phyloP scores from a whole-genome alignment of 2,888 invertebrate genomes.

The Pachymerium ferrugineum region DNA sequence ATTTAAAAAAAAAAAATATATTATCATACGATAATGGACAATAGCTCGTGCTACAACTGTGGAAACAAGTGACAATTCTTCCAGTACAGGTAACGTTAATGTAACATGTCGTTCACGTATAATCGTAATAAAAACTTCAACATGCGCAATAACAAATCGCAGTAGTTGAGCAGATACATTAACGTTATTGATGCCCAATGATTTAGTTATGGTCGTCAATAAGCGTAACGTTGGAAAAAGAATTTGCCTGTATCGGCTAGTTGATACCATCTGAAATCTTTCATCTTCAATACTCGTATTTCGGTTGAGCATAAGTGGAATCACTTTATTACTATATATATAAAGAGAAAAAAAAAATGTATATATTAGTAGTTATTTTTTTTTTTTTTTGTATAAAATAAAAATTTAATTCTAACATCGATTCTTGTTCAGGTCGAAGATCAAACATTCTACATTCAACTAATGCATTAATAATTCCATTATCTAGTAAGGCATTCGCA shows the following conservation, averaged over 20 bases:
- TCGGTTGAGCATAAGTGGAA: background rate
- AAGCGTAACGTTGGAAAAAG: constrained; percentile 73
- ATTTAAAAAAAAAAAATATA: background rate
- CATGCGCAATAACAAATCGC: constrained; percentile 71
- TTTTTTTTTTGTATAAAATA: background rate
- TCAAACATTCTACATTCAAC: constrained; percentile 45
- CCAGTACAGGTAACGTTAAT: constrained; percentile 60
- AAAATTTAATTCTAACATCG: background rate
- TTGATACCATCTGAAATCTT: constrained; percentile 58
- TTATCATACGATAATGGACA: constrained; percentile 41
- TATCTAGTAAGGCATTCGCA: constrained; percentile 44
- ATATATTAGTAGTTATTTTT: too few relatives aligned
- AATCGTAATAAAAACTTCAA: constrained; percentile 72
- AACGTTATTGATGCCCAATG: constrained; percentile 75
- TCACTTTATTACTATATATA: too few relatives aligned
- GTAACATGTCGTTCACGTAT: constrained; percentile 64
- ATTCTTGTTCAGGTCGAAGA: constrained; percentile 32
- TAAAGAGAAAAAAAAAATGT: too few relatives aligned
- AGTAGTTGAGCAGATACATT: constrained; percentile 67
- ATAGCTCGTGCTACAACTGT: constrained; percentile 67
- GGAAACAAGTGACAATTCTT: constrained; percentile 71
- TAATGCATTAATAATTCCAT: constrained; percentile 44
- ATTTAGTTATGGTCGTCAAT: constrained; percentile 73
- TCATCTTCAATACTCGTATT: constrained; percentile 32
- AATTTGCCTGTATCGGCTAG: constrained; percentile 72